phyloP scores from a whole-genome alignment of 2,113 vertebrate genomes.

The Rattus rattus region DNA sequence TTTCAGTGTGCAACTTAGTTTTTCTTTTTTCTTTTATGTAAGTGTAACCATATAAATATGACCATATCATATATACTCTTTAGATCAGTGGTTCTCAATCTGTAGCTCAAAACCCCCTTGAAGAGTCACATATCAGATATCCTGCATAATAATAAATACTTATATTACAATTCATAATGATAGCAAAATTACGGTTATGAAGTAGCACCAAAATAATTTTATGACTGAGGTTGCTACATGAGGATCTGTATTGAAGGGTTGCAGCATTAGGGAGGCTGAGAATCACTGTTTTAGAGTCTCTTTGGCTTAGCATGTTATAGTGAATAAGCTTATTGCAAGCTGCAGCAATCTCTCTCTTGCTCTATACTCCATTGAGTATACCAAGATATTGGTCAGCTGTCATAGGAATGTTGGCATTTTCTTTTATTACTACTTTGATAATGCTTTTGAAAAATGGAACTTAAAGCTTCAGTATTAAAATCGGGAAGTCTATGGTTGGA shows the following conservation, averaged over 20 bases:
- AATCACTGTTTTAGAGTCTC: not conserved
- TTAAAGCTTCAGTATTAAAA: constrained; percentile 26
- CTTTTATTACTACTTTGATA: not conserved
- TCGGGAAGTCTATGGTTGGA: not conserved
- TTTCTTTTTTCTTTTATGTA: not conserved
- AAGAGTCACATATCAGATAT: too few relatives aligned
- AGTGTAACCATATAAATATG: not conserved
- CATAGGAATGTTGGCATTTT: not conserved
- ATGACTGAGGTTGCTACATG: too few relatives aligned
- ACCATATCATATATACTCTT: not conserved
- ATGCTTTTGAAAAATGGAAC: not conserved
- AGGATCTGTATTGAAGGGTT: too few relatives aligned
- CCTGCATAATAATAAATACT: too few relatives aligned
- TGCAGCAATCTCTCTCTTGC: not conserved
- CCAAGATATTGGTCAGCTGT: not conserved
- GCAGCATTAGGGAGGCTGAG: too few relatives aligned
- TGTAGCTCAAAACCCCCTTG: too few relatives aligned
- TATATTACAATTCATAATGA: too few relatives aligned
- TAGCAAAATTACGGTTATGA: too few relatives aligned
- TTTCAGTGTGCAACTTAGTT: not conserved
- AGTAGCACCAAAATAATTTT: too few relatives aligned
- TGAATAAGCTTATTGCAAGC: not conserved
- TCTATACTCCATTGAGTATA: not conserved
- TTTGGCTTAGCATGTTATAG: not conserved
- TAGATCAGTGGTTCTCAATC: too few relatives aligned